phyloP scores from a whole-genome alignment of 2,888 invertebrate species.

The Laothoe populi region DNA sequence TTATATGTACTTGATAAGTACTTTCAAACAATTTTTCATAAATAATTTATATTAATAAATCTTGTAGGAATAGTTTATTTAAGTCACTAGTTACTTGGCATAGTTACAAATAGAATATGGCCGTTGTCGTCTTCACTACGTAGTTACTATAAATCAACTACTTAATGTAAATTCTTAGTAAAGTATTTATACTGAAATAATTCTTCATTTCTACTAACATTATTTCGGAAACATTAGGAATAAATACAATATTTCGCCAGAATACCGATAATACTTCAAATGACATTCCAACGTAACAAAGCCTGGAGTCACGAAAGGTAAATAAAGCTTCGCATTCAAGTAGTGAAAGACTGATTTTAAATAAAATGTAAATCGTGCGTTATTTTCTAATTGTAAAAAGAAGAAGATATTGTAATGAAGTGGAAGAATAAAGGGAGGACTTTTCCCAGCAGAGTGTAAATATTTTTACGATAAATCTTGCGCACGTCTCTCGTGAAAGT shows the following conservation, averaged over 20 bases:
- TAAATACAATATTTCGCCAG: conserved; percentile 71
- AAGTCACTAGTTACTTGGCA: not conserved
- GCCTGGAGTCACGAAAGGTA: conserved; percentile 72
- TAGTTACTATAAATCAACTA: conserved; percentile 24
- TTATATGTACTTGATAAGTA: no score
- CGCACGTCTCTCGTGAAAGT: no score
- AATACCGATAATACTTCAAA: conserved; percentile 76
- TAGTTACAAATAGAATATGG: not conserved
- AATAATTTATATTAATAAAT: no score
- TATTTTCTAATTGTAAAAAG: no score
- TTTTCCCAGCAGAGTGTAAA: no score
- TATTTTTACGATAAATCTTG: no score
- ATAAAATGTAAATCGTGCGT: no score
- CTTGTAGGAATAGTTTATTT: not conserved
- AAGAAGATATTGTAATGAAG: no score
- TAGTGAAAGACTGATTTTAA: no score
- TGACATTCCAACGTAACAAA: conserved; percentile 72
- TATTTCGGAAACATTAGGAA: conserved; percentile 60
- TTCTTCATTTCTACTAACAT: conserved; percentile 46
- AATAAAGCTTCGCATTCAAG: conserved; percentile 47
- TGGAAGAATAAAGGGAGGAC: no score
- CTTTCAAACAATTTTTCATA: no score
- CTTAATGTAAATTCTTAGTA: conserved; percentile 21
- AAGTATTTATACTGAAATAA: conserved; percentile 44
- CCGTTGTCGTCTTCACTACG: conserved; percentile 1